These are phyloP conservation scores for Crenichthys baileyi DNA, from an alignment of 2,797 vertebrate species.

Conservation along the genomic window DNA sequence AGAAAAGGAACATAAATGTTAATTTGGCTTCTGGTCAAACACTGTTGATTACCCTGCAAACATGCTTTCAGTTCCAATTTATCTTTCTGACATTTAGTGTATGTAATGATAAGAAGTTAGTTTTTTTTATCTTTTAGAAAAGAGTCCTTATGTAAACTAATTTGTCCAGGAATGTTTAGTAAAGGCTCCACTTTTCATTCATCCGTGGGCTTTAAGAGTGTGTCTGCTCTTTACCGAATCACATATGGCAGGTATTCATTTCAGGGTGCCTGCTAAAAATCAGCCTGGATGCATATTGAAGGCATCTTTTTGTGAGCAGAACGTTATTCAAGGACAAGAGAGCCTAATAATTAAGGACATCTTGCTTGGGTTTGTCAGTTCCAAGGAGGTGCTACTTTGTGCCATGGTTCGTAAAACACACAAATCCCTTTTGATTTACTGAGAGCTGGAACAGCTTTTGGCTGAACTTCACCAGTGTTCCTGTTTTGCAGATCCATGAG, in stretches of 20 bases:
- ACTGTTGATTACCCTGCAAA: not conserved
- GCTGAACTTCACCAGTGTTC: constrained; percentile 65
- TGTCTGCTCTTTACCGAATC: not conserved
- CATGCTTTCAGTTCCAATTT: not conserved
- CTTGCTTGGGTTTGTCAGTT: constrained; percentile 53
- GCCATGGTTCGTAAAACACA: constrained; percentile 56
- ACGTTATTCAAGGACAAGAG: constrained; percentile 11
- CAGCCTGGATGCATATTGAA: not conserved
- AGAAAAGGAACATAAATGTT: not conserved
- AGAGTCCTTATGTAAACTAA: constrained; percentile 1
- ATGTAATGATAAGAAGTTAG: not conserved
- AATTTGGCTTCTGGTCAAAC: not conserved
- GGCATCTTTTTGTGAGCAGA: constrained; percentile 17
- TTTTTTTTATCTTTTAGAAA: not conserved
- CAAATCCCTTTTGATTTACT: constrained; percentile 63
- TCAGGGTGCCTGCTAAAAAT: not conserved
- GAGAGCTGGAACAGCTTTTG: constrained; percentile 63
- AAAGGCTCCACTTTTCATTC: not conserved
- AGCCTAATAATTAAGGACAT: constrained; percentile 55
- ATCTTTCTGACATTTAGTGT: not conserved
- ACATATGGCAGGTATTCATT: not conserved
- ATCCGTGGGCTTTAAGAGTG: not conserved
- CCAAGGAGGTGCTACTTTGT: constrained; percentile 49
- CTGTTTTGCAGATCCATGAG: constrained; percentile 50
- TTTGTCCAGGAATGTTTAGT: constrained; percentile 1